These are phyloP conservation scores for Hylaeus anthracinus DNA, from an alignment of 1,140 invertebrate species.

Conservation along the genomic window DNA sequence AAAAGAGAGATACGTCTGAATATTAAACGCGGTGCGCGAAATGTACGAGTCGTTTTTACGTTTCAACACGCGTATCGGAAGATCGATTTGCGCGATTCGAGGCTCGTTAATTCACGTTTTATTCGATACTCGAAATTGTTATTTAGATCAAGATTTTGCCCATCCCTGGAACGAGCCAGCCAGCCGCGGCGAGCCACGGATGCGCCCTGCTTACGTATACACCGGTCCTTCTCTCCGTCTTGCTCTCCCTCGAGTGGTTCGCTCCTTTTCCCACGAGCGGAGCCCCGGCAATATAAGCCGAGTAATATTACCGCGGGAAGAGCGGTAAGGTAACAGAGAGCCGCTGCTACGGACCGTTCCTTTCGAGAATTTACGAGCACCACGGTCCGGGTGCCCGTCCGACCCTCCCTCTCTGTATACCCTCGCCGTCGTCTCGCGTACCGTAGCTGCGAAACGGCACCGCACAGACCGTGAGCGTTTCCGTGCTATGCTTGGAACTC, in stretches of 20 bases:
- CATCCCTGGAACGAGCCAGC: slow-evolving; percentile 16
- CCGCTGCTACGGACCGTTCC: slow-evolving; percentile 65
- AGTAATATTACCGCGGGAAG: slow-evolving; percentile 68
- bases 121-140: too few species aligned
- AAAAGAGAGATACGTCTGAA: too few species aligned
- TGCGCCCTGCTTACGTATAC: slow-evolving; percentile 57
- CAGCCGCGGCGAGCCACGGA: slow-evolving; percentile 55
- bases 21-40: too few species aligned
- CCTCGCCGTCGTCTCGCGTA: slow-evolving; percentile 17
- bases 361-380: slow-evolving; percentile 68
- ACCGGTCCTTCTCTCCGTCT: slow-evolving; percentile 44
- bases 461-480: slow-evolving; percentile 53
- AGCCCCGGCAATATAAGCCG: slow-evolving; percentile 63
- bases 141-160: too few species aligned
- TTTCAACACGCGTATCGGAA: too few species aligned
- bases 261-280: slow-evolving; percentile 47
- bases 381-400: slow-evolving; percentile 60
- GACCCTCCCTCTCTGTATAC: slow-evolving; percentile 48
- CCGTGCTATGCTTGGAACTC: slow-evolving; percentile 58
- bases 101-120: too few species aligned
- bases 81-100: too few species aligned
- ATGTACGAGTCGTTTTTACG: too few species aligned
- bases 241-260: slow-evolving; percentile 2
- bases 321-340: slow-evolving; percentile 67
- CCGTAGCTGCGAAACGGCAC: slow-evolving; percentile 41